phyloP scores from a whole-genome alignment of 2,888 invertebrate genomes.

The Tipula vernalis region DNA sequence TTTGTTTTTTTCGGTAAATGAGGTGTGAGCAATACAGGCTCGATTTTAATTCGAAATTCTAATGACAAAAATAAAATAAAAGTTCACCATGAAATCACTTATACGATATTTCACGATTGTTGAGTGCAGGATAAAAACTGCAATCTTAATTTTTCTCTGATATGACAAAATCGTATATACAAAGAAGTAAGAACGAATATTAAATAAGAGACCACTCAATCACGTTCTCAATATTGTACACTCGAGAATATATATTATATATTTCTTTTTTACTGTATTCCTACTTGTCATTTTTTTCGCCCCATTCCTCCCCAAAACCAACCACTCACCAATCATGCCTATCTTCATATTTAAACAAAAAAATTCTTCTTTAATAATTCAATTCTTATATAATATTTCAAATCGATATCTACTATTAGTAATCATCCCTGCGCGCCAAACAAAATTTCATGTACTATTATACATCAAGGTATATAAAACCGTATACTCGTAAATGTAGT shows the following conservation, averaged over 20 bases:
- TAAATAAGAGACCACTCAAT: conserved; percentile 4
- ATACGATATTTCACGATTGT: neutral
- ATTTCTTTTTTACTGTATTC: neutral
- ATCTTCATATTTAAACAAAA: neutral
- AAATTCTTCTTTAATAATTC: neutral
- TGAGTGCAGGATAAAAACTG: neutral
- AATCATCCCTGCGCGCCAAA: neutral
- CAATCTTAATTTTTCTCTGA: neutral
- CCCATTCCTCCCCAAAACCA: neutral
- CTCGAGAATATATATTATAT: neutral
- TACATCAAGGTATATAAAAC: neutral
- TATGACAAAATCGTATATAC: neutral
- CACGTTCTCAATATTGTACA: conserved; percentile 6
- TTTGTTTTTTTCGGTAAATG: neutral
- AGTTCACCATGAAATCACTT: neutral
- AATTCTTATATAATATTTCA: neutral
- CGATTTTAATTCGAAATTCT: neutral
- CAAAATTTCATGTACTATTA: neutral
- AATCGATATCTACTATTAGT: neutral
- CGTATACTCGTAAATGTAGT: neutral
- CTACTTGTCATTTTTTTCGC: neutral
- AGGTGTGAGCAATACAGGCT: too few relatives aligned
- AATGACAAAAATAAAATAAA: neutral
- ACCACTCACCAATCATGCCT: neutral
- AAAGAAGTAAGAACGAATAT: neutral